Evolutionary conservation across 2,888 invertebrate species (phyloP), one percentile per base, ranked within the genome.

Genomic region (Hipparchia semele): DNA sequence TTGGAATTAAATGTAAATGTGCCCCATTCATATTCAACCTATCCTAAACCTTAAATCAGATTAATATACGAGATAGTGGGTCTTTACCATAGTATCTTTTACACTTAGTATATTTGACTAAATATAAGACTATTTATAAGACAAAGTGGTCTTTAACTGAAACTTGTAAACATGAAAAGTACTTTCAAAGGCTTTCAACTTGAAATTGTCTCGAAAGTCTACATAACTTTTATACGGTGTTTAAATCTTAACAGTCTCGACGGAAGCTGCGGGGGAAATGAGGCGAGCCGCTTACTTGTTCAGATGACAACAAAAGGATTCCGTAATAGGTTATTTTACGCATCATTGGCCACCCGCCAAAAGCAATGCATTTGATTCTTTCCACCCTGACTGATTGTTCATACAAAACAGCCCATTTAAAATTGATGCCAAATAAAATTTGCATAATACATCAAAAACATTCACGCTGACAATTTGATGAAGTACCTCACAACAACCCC

Each of bases 241-340:
- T 49, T 49, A 46, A 62, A 49, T 49, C 64, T 49, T 64, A 49
- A 23, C 64, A 68, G 75, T 75, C 72, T 72, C 72, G 68, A 70
- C 72, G 64, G 71, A 73, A 71, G 68, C 71, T 68, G 70, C 65
- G 76, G 73, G 77, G 75, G 76, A 80, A 80, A 80, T 78, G 80
- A 80, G 76, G 77, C 78, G 76, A 74, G 74, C 70, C 72, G 73
- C 79, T 76, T 78, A 79, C 81, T 83, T 85, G 75, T 78, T 77
- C 78, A 80, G 81, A 82, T 85, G 82, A 82, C 84, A 84, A 86
- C 84, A 88, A 87, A 88, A 87, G 85, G 82, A 80, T 78, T 73
- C 73, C 79, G 80, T 84, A 87, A 87, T 87, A 86, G 87, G 86
- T 88, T 84, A 88, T 91, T 90, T 88, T 80, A 80, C 82, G 83